These are phyloP conservation scores for Odocoileus hemionus DNA, from an alignment of 2,113 vertebrate genomes.

Conservation along the genomic window DNA sequence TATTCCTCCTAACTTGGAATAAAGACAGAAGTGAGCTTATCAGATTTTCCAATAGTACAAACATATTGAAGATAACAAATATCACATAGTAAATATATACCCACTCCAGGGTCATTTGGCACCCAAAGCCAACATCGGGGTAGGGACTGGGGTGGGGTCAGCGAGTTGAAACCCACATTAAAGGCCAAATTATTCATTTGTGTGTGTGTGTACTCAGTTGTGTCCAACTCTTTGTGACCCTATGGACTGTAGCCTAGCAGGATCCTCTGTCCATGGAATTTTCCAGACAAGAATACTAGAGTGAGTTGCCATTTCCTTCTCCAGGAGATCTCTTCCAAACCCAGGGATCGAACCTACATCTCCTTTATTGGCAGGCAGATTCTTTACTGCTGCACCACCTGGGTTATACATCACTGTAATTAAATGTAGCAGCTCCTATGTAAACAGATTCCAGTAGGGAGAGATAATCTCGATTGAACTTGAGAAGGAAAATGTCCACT, in stretches of 20 bases:
- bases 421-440: background rate
- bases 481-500: constrained; percentile 23
- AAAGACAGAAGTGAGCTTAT: background rate
- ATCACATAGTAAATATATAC: background rate
- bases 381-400: background rate
- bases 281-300: background rate
- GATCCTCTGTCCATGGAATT: background rate
- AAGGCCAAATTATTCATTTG: background rate
- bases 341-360: background rate
- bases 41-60: background rate
- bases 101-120: background rate
- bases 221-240: background rate
- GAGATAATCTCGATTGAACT: background rate
- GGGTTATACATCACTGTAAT: background rate
- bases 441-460: background rate
- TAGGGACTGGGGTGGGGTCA: background rate
- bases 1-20: background rate
- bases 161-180: background rate
- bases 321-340: background rate
- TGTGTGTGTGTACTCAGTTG: background rate
- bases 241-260: background rate
- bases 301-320: background rate
- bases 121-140: background rate
- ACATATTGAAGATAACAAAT: background rate
- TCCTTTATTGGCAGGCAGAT: background rate